Base-by-base conservation (phyloP, 2,113 vertebrate species). In the Xiphorhynchus elegans region DNA sequence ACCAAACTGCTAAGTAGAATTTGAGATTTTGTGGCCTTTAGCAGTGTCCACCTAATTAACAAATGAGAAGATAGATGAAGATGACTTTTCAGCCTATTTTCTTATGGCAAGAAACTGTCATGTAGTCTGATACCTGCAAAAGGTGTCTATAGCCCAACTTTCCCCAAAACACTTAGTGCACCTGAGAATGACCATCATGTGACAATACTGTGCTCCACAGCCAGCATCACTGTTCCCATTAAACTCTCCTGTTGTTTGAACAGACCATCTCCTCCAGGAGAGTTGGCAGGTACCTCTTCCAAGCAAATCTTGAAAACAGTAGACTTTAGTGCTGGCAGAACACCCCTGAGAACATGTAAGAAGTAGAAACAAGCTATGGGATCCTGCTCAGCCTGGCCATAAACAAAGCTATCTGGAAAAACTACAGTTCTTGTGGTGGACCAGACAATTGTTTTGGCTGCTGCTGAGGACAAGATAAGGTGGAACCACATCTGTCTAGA, bases 131-230 rank as follows among this genome's bases (percentile, higher is more conserved):
- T 62, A 42, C 14, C 29, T 62, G 50, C 39, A 50, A 73, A 35
- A 64, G 23, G 17, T 25, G 18, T 35, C 52, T 49, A 20, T 1
- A 84, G 42, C 17, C 31, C 28, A 26, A 56, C 15, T 40, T 33
- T 60, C 56, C 46, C 75, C 24, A n/a, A 29, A 74, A 3, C 20
- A 52, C 56, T 13, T 75, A 52, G 37, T 2, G 9, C 25, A 49
- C 12, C 12, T 1, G 0, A 52, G 52, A 82, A 46, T 0, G 0
- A 24, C 17, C 64, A 58, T 4, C 14, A 14, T 1, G 0, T 17
- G 7, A 28, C 47, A 67, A 10, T 13, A 49, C 29, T 9, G 6
- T 62, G 46, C 17, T 23, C 42, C 53, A 62, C 52, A 68, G 39
- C 59, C 40, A 78, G 21, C 33, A 46, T 12, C 20, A 42, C 28